Base-by-base conservation (phyloP, 2,797 vertebrate genomes). In the Myotis daubentonii region DNA sequence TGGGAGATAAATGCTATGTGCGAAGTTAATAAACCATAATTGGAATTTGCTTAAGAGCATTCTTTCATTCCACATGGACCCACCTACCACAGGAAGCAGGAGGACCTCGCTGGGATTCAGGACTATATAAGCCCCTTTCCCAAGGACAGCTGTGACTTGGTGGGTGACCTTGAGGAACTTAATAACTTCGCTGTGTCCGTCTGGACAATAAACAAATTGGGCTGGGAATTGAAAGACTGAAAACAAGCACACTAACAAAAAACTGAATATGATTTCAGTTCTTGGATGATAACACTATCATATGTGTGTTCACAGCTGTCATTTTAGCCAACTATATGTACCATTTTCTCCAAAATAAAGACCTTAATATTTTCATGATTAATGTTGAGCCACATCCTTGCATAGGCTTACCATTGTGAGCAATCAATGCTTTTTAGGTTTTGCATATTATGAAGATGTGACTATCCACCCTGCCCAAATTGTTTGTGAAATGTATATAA, bases 11-110 rank as follows among this genome's bases (percentile, higher is more conserved):
- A 97, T 94, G 96, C 94, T 94, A 82, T 19, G 3, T 97, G 91
- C 89, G 76, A 93, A 97, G 91, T 96, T 97, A 97, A 97, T 97
- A 97, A 97, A 94, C 93, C 89, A 90, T 97, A 97, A 97, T 95
- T 97, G 96, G 94, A 97, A 97, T 97, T 97, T 97, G 96, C 94
- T 96, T 95, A 92, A 96, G 94, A 97, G 76, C 87, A 70, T 94
- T 83, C 65, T 88, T 66, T 94, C 96, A 87, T 93, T 96, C 95
- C 96, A 93, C 94, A 44, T 0, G 91, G 96, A 87, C 83, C 88
- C 92, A 74, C 79, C 83, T 83, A 28, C 60, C 44, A 7, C 88
- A 86, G 83, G 76, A 96, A 95, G 89, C 88, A 49, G 47, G 23
- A 79, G 94, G 76, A 75, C 41, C 72, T 93, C 47, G 10, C 85